A percentile compares a stretch with the other conserved stretches of the same genome.
These are phyloP conservation scores for Toxotes chatareus DNA, from an alignment of 2,113 vertebrate genomes.

Conservation along the genomic window DNA sequence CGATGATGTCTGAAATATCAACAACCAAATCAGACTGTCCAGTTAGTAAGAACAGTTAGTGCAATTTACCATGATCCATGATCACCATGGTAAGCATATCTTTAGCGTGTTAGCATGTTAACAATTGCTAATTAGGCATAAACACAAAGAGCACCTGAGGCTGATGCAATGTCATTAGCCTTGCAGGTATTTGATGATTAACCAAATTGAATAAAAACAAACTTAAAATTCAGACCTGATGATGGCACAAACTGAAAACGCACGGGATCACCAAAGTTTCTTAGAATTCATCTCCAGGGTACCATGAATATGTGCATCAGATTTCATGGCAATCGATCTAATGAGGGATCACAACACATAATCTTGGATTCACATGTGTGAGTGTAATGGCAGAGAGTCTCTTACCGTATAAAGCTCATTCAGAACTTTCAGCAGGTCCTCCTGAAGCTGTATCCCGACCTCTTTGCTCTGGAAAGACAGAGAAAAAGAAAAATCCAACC, in stretches of 20 bases:
- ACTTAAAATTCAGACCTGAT: not conserved
- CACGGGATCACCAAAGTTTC: not conserved
- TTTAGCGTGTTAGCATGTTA: not conserved
- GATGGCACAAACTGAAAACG: not conserved
- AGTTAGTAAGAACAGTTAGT: too few relatives aligned
- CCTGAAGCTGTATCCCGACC: slow-evolving; percentile 95
- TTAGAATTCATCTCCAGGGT: not conserved
- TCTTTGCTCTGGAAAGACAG: slow-evolving; percentile 93
- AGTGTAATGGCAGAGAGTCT: not conserved
- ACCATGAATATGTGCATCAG: not conserved
- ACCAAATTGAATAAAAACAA: not conserved
- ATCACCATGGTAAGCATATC: not conserved
- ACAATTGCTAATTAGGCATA: not conserved
- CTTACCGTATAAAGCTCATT: slow-evolving; percentile 98
- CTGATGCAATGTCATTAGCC: not conserved
- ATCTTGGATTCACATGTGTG: not conserved
- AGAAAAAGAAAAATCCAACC: slow-evolving; percentile 22
- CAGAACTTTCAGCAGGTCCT: slow-evolving; percentile 97
- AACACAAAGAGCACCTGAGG: slow-evolving; percentile 7
- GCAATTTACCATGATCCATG: too few relatives aligned
- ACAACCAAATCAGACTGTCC: not conserved
- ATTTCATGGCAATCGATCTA: not conserved
- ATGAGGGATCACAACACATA: not conserved
- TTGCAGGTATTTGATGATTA: not conserved
- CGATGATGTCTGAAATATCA: slow-evolving; percentile 6